Conservation (phyloP, 2,888 invertebrate species). For the Microchrysa polita region DNA sequence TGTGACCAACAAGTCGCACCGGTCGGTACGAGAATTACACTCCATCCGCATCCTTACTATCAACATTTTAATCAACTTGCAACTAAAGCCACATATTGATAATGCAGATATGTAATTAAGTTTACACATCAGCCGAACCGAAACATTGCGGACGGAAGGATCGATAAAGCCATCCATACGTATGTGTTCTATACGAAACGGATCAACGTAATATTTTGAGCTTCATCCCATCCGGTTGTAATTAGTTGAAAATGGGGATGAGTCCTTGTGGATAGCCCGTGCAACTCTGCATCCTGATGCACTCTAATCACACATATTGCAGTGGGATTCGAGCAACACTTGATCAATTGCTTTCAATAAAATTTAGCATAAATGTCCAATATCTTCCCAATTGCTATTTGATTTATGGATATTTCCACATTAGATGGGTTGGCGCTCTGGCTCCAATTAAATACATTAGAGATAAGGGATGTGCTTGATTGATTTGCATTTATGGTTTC, state of each 20-base stretch:
- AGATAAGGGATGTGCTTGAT: too few relatives aligned
- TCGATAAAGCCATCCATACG: not conserved
- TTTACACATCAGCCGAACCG: not conserved
- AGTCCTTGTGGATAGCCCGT: conserved; percentile 5
- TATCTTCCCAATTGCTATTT: conserved; percentile 8
- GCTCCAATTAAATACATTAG: too few relatives aligned
- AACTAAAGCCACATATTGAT: conserved; percentile 30
- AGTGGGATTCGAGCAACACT: not conserved
- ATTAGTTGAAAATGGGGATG: not conserved
- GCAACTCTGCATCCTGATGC: not conserved
- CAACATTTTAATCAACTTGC: conserved; percentile 33
- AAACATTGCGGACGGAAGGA: conserved; percentile 13
- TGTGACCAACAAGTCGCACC: too few relatives aligned
- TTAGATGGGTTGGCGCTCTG: too few relatives aligned
- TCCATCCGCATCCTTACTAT: not conserved
- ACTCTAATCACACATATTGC: conserved; percentile 13
- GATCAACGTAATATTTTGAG: too few relatives aligned
- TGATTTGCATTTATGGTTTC: too few relatives aligned
- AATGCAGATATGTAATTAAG: conserved; percentile 33
- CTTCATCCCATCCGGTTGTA: not conserved
- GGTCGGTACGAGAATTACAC: too few relatives aligned
- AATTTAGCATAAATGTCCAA: not conserved
- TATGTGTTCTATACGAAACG: too few relatives aligned
- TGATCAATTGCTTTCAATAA: conserved; percentile 20
- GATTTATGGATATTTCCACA: not conserved